Conservation (phyloP, 2,113 vertebrate genomes). For the Sterna hirundo region DNA sequence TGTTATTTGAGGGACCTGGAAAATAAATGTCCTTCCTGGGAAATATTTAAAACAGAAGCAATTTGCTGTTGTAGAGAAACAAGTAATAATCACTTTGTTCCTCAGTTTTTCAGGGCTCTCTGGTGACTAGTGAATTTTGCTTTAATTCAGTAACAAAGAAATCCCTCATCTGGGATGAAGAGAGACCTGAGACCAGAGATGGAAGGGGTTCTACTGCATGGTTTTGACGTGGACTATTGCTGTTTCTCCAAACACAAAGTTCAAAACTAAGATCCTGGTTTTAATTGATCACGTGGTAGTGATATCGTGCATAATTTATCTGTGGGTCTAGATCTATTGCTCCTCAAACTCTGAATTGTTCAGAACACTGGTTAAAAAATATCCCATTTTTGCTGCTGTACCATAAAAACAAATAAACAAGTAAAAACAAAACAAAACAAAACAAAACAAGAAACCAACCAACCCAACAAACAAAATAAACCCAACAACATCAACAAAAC, state of each 20-base stretch:
- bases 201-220: not conserved
- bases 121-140: not conserved
- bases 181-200: not conserved
- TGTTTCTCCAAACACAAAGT: not conserved
- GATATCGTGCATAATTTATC: not conserved
- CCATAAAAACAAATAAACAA: not conserved
- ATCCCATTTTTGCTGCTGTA: not conserved
- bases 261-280: not conserved
- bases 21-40: not conserved
- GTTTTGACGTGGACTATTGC: fast-evolving
- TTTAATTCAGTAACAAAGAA: not conserved
- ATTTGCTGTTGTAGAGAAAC: not conserved
- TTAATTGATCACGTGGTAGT: not conserved
- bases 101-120: not conserved
- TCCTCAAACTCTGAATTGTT: not conserved
- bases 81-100: not conserved
- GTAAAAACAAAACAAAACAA: too few species aligned
- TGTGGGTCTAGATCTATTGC: not conserved
- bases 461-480: too few species aligned
- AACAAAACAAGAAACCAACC: not conserved
- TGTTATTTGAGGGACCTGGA: not conserved
- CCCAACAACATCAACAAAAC: not conserved
- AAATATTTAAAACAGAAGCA: conserved; percentile 15
- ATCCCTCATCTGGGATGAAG: not conserved
- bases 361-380: not conserved